Evolutionary conservation across 2,113 vertebrate genomes (phyloP).

Genomic region (Grallaria varia): DNA sequence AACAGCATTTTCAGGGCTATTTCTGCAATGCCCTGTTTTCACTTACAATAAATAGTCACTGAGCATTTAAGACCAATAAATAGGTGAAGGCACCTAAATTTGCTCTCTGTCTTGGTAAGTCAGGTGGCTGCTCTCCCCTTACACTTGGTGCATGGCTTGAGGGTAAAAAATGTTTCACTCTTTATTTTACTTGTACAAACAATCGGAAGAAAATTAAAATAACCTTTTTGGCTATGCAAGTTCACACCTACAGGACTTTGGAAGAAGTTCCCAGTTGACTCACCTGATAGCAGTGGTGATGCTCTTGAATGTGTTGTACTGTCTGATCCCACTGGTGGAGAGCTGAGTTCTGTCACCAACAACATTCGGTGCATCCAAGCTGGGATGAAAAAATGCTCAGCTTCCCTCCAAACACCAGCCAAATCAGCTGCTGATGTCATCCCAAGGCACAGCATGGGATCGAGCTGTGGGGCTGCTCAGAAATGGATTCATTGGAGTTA

Average conservation of each 20-base stretch:
- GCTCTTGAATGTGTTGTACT: neutral
- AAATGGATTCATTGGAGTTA: neutral
- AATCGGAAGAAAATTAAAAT: neutral
- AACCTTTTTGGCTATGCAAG: neutral
- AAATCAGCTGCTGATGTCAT: neutral
- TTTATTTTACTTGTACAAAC: neutral
- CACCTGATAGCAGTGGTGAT: neutral
- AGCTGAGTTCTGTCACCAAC: neutral
- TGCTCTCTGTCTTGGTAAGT: neutral
- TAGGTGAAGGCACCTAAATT: neutral
- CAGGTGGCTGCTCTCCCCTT: neutral
- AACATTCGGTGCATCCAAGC: neutral
- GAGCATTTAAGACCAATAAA: neutral
- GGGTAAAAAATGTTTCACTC: neutral
- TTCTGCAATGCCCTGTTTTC: neutral
- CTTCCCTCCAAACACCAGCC: neutral
- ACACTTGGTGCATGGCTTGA: neutral
- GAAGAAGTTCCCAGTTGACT: neutral
- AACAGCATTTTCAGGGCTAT: neutral
- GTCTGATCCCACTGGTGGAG: neutral
- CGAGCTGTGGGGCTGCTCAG: neutral
- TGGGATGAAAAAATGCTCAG: neutral
- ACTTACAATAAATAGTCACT: neutral
- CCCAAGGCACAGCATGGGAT: neutral
- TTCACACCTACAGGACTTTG: neutral